A percentile compares a stretch with the other conserved stretches of the same genome.
These are phyloP conservation scores for Homarus gammarus DNA, from an alignment of 2,888 invertebrate genomes.

Conservation along the genomic window DNA sequence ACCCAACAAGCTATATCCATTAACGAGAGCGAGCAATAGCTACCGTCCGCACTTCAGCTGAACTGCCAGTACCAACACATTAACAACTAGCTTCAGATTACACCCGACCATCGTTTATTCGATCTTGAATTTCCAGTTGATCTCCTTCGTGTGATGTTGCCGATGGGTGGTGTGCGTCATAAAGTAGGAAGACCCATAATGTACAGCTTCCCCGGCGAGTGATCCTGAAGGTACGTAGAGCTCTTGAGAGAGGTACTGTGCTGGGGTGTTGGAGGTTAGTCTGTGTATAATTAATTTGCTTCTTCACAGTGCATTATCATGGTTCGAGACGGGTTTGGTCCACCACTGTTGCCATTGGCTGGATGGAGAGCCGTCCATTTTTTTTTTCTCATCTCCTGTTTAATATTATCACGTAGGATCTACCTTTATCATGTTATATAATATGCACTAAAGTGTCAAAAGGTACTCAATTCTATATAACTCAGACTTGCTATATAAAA, in stretches of 20 bases:
- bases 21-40: constrained; percentile 40
- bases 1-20: constrained; percentile 21
- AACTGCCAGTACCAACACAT: constrained; percentile 43
- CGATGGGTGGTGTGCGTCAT: neutral
- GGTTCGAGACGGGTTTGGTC: constrained; percentile 16
- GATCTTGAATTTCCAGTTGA: constrained; percentile 28
- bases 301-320: constrained; percentile 41
- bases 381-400: neutral
- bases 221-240: neutral
- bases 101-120: constrained; percentile 27
- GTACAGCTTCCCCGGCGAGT: neutral
- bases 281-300: constrained; percentile 35
- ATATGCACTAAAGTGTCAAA: neutral
- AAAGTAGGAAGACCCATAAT: neutral
- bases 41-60: constrained; percentile 43
- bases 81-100: constrained; percentile 34
- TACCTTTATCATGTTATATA: neutral
- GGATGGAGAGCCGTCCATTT: neutral
- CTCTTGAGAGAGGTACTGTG: neutral
- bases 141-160: constrained; percentile 6
- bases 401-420: neutral
- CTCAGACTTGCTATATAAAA: constrained; percentile 23
- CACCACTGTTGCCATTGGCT: constrained; percentile 13
- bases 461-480: neutral
- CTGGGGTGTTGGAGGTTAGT: neutral